Base-by-base conservation (phyloP, 2,888 invertebrate genomes). In the Drosophila melanocephala region DNA sequence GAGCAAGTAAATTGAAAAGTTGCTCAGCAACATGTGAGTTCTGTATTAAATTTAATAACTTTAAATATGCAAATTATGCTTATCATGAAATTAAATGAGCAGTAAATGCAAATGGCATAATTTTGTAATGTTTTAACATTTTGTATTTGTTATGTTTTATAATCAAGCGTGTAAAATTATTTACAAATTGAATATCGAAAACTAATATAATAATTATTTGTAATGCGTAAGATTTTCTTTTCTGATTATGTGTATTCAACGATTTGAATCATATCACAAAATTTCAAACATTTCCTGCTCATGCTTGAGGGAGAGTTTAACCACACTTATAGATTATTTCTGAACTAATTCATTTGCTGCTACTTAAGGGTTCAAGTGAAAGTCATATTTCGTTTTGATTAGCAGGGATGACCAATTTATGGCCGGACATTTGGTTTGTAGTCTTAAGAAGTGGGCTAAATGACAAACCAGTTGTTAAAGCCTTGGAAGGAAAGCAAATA, bases 1-100 rank as follows among this genome's bases (percentile, higher is more conserved):
- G 62, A 73, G 72, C 71, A 68, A 75, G 73, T 81, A 77, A 87
- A 85, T 84, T 87, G 75, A 77, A 75, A 81, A 69, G 26, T 12
- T 33, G 19, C 52, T 39, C 0, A 26, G 14, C 42, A 37, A 33
- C 33, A 33, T 14, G 58, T 28, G 58, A 42, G 42, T 57, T 70
- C 33, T 37, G 39, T 30, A 62, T 52, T 42, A 42, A 55, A 62
- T 67, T 60, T 30, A 69, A 50, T 57, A 35, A 58, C 56, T 60
- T 57, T 58, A 65, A 59, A 68, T 75, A 75, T 72, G 66, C 58
- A 63, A 66, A 74, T 64, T 50, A 39, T 9, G 47, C n/a, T 50
- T 62, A 71, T 71, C 60, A 64, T 37, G 39, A 44, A 37, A 44
- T 35, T 16, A 19, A 12, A 37, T 42, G 39, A 28, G 22, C 22